Conservation (phyloP, 2,888 invertebrate species). For the Camponotus fellah region DNA sequence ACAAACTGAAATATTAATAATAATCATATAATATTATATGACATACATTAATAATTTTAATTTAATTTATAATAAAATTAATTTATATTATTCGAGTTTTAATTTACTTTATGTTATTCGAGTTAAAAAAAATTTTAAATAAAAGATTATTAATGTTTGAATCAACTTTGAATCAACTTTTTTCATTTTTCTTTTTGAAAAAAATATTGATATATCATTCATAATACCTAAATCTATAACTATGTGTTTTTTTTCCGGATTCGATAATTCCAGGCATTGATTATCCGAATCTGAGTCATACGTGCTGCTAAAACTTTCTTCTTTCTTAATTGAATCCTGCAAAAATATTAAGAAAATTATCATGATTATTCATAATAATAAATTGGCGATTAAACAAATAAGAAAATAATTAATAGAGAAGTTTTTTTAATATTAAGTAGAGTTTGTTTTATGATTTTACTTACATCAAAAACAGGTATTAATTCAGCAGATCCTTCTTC, state of each 20-base stretch:
- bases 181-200: slow-evolving; percentile 4
- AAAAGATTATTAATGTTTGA: neutral
- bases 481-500: slow-evolving; percentile 85
- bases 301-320: neutral
- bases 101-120: neutral
- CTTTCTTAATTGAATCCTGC: neutral
- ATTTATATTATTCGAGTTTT: too few relatives aligned
- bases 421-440: neutral
- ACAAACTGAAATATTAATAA: neutral
- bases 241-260: neutral
- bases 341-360: slow-evolving; percentile 16
- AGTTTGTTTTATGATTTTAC: neutral
- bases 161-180: neutral
- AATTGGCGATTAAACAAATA: neutral
- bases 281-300: slow-evolving; percentile 29
- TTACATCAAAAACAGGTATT: slow-evolving; percentile 73
- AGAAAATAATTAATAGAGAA: neutral
- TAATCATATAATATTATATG: neutral
- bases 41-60: neutral
- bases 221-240: neutral
- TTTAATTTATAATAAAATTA: neutral
- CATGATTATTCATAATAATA: neutral
- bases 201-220: neutral
- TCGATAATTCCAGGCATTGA: neutral
- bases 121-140: neutral